Evolutionary conservation across 2,888 invertebrate genomes (phyloP).

Genomic region (Steromphala cineraria): DNA sequence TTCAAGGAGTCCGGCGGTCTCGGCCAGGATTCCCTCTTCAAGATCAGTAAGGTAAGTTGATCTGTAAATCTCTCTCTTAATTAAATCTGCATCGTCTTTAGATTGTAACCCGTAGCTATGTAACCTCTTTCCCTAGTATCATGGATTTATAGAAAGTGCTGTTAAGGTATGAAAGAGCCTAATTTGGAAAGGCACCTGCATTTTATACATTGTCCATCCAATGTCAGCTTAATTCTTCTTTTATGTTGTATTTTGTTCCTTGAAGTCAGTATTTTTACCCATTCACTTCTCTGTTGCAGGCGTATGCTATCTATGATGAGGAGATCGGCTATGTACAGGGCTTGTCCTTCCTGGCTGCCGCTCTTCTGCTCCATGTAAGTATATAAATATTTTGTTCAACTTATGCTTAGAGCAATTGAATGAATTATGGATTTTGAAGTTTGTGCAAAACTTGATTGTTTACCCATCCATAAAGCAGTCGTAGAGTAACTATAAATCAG

Average conservation of each 20-base stretch:
- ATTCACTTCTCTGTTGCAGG: constrained; percentile 77
- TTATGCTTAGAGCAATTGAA: no score
- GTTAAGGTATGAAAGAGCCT: no score
- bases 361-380: constrained; percentile 94
- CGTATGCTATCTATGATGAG: constrained; percentile 96
- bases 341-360: constrained; percentile 96
- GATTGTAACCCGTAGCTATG: no score
- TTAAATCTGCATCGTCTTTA: no score
- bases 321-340: constrained; percentile 99
- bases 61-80: no score
- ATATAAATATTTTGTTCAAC: neutral
- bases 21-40: constrained; percentile 96
- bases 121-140: no score
- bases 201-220: neutral
- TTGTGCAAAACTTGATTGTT: no score
- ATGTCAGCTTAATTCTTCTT: neutral
- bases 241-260: neutral
- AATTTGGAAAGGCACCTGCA: no score
- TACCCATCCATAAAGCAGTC: no score
- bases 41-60: constrained; percentile 84
- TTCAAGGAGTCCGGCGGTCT: constrained; percentile 96
- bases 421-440: no score
- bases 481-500: no score
- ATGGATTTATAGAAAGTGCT: no score
- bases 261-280: neutral